A percentile compares a stretch with the other conserved stretches of the same genome.
Evolutionary conservation across 2,113 vertebrate species (phyloP).

Genomic region (Cyphomyrus plagiostoma): DNA sequence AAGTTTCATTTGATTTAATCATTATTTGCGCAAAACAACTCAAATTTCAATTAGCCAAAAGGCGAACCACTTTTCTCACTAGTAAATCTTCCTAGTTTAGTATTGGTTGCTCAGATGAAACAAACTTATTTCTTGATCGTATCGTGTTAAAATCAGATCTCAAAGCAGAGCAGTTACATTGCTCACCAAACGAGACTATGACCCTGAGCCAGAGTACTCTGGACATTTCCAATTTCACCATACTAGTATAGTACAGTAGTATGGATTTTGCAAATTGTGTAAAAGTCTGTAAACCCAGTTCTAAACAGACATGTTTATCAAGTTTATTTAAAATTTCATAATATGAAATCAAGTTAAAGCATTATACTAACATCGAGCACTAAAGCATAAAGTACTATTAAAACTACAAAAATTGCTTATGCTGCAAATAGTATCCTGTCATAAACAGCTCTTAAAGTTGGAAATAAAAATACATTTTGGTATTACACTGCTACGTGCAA

Average conservation of each 20-base stretch:
- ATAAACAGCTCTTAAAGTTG: neutral
- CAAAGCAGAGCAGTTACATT: neutral
- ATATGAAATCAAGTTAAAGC: neutral
- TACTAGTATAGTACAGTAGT: neutral
- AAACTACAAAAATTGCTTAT: neutral
- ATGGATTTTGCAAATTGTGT: neutral
- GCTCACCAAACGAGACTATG: neutral
- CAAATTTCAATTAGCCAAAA: neutral
- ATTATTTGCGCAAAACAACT: neutral
- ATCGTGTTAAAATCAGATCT: neutral
- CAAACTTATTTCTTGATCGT: neutral
- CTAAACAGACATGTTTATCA: neutral
- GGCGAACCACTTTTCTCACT: neutral
- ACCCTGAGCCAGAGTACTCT: neutral
- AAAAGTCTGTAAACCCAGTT: neutral
- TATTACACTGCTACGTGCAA: neutral
- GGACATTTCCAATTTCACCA: neutral
- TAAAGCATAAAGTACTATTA: neutral
- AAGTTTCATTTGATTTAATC: neutral
- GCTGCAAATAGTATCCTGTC: neutral
- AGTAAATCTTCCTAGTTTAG: neutral
- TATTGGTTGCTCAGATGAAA: neutral
- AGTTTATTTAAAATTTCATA: neutral
- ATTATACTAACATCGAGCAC: neutral
- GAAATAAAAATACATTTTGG: neutral